Base-by-base conservation (phyloP, 1,140 invertebrate genomes). In the Cepaea nemoralis region DNA sequence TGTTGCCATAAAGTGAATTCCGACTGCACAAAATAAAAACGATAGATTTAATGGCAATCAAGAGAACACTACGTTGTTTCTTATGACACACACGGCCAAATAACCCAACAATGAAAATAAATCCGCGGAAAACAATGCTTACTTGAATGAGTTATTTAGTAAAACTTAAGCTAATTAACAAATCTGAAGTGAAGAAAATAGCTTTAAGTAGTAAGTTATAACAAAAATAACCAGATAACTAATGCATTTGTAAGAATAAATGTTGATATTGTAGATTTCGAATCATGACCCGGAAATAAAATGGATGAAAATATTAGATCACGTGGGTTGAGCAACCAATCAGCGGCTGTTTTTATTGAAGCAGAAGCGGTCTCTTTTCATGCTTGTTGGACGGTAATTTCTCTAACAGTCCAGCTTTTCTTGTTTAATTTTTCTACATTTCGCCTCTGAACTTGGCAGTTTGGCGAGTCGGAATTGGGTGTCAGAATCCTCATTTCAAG, bases 361-460 rank as follows among this genome's bases (percentile, higher is more conserved):
- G 69, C 69, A 70, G 69, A 70, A 70, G 69, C 69, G 69, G 69
- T 70, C 69, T 70, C 19, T 70, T 70, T 22, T 70, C 69, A 70
- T 70, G 69, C 69, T 70, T 70, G 69, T 70, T 24, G 35, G 10
- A 31, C 1, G 33, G 27, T 6, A 27, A 63, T 55, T 55, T 55
- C n/a, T 14, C 24, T 55, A 63, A 6, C 2, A 63, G n/a, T 5
- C 3, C 59, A 63, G n/a, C 16, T 63, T 3, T 63, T n/a, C n/a
- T n/a, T 12, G 59, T 6, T 2, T 1, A 63, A 63, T 31, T 63
- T 31, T 63, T 63, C n/a, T 27, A 16, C 59, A 31, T 63, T 16
- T 31, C 33, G 3, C 1, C 6, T n/a, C 3, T 63, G 27, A 63
- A 22, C 59, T 31, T 31, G 27, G 12, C 22, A 63, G 1, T 3